Evolutionary conservation across 2,113 vertebrate species (phyloP).

Genomic region (Rostratula benghalensis): DNA sequence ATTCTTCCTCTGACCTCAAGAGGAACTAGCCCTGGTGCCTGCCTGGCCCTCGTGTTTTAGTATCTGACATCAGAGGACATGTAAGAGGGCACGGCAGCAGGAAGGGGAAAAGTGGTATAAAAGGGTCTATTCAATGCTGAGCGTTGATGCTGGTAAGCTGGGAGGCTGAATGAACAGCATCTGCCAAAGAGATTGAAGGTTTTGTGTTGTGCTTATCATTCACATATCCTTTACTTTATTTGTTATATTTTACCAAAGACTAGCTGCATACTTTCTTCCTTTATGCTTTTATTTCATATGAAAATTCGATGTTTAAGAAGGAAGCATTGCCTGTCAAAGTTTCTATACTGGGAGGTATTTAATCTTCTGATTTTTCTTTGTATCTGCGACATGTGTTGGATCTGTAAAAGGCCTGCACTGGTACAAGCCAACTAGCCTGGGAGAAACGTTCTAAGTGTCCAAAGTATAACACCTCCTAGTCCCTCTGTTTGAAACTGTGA

Average conservation of each 20-base stretch:
- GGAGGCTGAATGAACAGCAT: not conserved
- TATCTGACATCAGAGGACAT: not conserved
- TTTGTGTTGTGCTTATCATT: not conserved
- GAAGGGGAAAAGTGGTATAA: not conserved
- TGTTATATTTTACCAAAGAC: not conserved
- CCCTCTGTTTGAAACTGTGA: fast-evolving
- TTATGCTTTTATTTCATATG: not conserved
- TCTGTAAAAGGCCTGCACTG: not conserved
- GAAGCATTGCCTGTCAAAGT: not conserved
- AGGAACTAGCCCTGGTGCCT: not conserved
- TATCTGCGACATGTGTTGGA: not conserved
- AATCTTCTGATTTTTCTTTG: not conserved
- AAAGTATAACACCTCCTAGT: not conserved
- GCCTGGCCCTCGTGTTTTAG: not conserved
- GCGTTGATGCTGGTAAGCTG: not conserved
- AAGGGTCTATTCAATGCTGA: not conserved
- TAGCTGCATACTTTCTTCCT: not conserved
- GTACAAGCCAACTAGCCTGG: not conserved
- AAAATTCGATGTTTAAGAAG: not conserved
- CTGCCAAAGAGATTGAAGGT: not conserved
- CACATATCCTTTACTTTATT: not conserved
- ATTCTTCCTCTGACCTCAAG: not conserved
- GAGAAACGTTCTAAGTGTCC: not conserved
- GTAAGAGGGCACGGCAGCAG: not conserved
- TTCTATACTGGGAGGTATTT: not conserved